phyloP scores from a whole-genome alignment of 2,113 vertebrate genomes.

The Amia ocellicauda region DNA sequence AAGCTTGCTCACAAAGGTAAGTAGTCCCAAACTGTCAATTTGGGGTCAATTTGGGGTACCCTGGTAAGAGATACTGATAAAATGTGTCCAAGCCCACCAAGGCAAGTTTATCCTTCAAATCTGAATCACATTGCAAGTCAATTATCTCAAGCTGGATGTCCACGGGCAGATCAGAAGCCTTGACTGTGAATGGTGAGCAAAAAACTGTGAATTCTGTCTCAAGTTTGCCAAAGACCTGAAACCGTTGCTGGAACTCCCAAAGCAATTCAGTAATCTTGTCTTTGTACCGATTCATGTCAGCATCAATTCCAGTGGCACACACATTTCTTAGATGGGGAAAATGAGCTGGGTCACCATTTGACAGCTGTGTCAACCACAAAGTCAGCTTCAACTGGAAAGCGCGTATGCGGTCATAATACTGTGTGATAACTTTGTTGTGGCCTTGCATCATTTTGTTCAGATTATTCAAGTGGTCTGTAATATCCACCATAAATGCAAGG shows the following conservation, averaged over 20 bases:
- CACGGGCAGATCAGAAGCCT: no score
- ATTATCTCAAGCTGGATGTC: constrained; percentile 28
- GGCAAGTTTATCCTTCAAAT: constrained; percentile 24
- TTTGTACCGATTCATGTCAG: no score
- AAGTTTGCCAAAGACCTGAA: constrained; percentile 24
- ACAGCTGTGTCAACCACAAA: constrained; percentile 14
- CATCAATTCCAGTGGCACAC: no score
- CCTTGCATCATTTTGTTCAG: constrained; percentile 23
- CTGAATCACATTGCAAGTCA: constrained; percentile 27
- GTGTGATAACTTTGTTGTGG: constrained; percentile 21
- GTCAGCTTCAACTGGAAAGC: constrained; percentile 20
- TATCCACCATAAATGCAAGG: constrained; percentile 29
- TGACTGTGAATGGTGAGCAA: constrained; percentile 20
- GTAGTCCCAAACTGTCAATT: constrained; percentile 32
- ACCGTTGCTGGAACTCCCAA: no score
- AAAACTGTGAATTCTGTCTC: constrained; percentile 24
- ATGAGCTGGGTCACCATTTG: constrained; percentile 15
- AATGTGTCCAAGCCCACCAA: constrained; percentile 25
- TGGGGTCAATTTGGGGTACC: constrained; percentile 23
- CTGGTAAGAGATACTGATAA: no score
- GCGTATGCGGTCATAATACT: constrained; percentile 13
- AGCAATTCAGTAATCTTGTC: no score
- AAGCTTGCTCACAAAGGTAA: constrained; percentile 29
- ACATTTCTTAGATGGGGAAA: constrained; percentile 18
- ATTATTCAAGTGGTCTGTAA: constrained; percentile 25